Evolutionary conservation across 2,888 invertebrate genomes (phyloP).

Genomic region (Colletes collaris): DNA sequence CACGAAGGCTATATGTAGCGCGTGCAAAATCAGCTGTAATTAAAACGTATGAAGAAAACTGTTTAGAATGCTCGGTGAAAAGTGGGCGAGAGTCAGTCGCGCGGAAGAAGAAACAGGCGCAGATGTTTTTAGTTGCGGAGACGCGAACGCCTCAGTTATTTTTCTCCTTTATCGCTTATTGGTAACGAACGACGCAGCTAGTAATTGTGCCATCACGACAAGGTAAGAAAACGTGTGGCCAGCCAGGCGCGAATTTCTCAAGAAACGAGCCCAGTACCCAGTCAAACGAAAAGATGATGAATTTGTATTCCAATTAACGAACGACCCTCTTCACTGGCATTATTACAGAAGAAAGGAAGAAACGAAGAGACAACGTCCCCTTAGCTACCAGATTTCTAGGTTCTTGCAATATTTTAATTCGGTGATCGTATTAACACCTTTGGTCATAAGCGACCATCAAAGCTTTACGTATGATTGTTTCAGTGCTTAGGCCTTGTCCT

Average conservation of each 20-base stretch:
- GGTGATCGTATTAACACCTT: too few species aligned
- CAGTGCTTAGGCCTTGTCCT: too few species aligned
- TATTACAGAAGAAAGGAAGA: background rate
- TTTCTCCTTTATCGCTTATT: conserved; percentile 52
- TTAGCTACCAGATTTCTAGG: too few species aligned
- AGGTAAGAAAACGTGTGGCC: conserved; percentile 36
- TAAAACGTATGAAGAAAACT: background rate
- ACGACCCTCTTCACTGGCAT: background rate
- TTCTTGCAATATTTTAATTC: too few species aligned
- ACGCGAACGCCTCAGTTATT: conserved; percentile 33
- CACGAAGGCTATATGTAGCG: too few species aligned
- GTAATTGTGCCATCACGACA: conserved; percentile 53
- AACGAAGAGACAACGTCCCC: too few species aligned
- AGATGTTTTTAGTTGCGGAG: background rate
- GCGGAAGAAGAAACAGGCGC: background rate
- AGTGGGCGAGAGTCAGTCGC: background rate
- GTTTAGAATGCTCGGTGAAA: too few species aligned
- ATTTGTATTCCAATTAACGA: conserved; percentile 28
- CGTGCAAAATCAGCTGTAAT: background rate
- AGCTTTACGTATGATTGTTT: too few species aligned
- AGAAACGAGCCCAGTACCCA: conserved; percentile 5
- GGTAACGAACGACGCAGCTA: conserved; percentile 11
- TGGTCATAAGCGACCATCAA: too few species aligned
- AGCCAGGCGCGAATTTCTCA: conserved; percentile 41
- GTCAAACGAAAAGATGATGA: conserved; percentile 19